A percentile compares a stretch with the other conserved stretches of the same genome.
phyloP scores from a whole-genome alignment of 2,888 invertebrate species.

The Netelia virgata region DNA sequence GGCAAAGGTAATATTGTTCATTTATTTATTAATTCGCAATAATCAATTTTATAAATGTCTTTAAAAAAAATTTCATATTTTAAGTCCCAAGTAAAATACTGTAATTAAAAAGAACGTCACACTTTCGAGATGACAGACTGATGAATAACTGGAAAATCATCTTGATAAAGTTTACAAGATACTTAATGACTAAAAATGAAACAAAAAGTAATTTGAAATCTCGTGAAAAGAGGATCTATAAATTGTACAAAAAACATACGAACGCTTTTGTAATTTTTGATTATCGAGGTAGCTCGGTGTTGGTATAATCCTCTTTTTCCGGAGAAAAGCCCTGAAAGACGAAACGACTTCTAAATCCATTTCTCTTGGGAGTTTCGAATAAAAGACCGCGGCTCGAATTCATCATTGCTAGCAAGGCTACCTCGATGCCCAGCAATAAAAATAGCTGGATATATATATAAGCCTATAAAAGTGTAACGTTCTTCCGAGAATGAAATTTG shows the following conservation, averaged over 20 bases:
- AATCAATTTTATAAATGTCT: too few species aligned
- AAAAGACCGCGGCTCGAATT: conserved; percentile 23
- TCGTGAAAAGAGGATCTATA: conserved; percentile 1
- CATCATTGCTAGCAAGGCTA: neutral
- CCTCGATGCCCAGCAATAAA: neutral
- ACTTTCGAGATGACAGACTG: neutral
- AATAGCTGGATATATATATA: neutral
- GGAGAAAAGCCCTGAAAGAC: conserved; percentile 1
- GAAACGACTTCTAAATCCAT: conserved; percentile 14
- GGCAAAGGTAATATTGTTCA: conserved; percentile 87
- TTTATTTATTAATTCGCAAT: neutral
- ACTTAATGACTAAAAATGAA: neutral
- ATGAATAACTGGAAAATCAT: neutral
- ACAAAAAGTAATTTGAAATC: neutral
- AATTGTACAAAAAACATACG: conserved; percentile 3
- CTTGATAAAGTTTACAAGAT: neutral
- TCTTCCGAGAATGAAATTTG: neutral
- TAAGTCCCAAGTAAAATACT: neutral
- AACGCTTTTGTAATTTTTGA: conserved; percentile 12
- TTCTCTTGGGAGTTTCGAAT: conserved; percentile 3
- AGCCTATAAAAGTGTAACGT: neutral
- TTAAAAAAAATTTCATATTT: neutral
- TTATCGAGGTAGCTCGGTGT: conserved; percentile 19
- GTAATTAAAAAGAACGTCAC: neutral
- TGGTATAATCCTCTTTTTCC: neutral